phyloP scores from a whole-genome alignment of 2,797 vertebrate species.

The Sebastes kiyomatsui region DNA sequence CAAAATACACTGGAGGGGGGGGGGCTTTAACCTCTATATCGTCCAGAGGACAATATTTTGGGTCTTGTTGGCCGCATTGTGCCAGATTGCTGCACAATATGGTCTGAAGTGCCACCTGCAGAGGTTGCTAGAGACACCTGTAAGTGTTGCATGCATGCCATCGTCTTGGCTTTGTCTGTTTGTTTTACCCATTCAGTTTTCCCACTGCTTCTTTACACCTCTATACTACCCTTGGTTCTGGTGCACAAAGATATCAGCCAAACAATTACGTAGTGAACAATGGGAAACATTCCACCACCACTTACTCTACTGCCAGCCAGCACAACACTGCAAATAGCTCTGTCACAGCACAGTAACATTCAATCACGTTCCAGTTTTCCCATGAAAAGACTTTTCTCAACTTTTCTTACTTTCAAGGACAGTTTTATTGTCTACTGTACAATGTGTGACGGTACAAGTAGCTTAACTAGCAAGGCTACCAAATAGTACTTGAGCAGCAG shows the following conservation, averaged over 20 bases:
- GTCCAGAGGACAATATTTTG: background rate
- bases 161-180: background rate
- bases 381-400: conserved; percentile 5
- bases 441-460: background rate
- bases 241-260: conserved; percentile 16
- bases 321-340: conserved; percentile 18
- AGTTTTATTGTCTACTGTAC: background rate
- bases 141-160: background rate
- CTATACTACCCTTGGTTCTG: background rate
- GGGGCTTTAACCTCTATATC: background rate
- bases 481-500: background rate
- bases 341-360: conserved; percentile 21
- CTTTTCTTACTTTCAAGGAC: background rate
- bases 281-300: conserved; percentile 11
- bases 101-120: background rate
- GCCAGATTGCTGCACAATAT: background rate
- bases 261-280: conserved; percentile 37
- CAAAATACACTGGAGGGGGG: no score
- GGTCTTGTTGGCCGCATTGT: background rate
- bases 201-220: background rate
- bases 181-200: conserved; percentile 6
- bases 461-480: background rate
- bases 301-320: conserved; percentile 9
- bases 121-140: conserved; percentile 12
- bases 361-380: conserved; percentile 23